phyloP scores from a whole-genome alignment of 2,113 vertebrate species.

The Cromileptes altivelis region DNA sequence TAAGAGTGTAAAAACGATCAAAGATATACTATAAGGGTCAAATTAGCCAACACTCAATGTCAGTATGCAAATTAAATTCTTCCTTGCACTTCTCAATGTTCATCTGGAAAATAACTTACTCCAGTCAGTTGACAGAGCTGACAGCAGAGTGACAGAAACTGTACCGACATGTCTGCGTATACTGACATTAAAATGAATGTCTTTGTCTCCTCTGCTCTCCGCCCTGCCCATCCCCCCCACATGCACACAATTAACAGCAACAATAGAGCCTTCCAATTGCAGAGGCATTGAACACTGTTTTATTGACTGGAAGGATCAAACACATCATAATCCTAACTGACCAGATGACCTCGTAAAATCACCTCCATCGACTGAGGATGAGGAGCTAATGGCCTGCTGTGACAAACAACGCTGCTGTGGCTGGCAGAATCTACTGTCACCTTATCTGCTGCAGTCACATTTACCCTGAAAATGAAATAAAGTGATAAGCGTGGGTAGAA shows the following conservation, averaged over 20 bases:
- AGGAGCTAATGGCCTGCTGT: constrained; percentile 18
- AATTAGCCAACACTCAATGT: background rate
- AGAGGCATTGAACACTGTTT: constrained; percentile 42
- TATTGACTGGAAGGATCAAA: constrained; percentile 70
- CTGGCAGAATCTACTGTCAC: constrained; percentile 13
- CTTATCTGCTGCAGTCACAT: constrained; percentile 44
- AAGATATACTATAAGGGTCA: background rate
- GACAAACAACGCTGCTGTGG: constrained; percentile 1
- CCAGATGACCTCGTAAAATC: constrained; percentile 57
- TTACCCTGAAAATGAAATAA: constrained; percentile 6
- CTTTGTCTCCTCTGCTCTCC: constrained; percentile 24
- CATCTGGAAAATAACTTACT: constrained; percentile 37
- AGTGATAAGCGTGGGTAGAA: background rate
- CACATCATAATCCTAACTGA: constrained; percentile 69
- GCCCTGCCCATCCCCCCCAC: constrained; percentile 33
- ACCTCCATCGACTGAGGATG: constrained; percentile 52
- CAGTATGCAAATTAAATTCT: constrained; percentile 8
- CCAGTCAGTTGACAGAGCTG: constrained; percentile 4
- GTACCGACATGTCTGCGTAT: constrained; percentile 10
- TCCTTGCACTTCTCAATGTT: background rate
- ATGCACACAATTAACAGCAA: constrained; percentile 61
- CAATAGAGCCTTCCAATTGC: constrained; percentile 53
- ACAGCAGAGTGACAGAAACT: constrained; percentile 41
- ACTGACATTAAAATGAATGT: constrained; percentile 57
- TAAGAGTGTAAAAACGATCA: background rate